Evolutionary conservation across 35 echinoderm and acorn worm genomes (phyloP).

Genomic region (Holothuria glaberrima): DNA sequence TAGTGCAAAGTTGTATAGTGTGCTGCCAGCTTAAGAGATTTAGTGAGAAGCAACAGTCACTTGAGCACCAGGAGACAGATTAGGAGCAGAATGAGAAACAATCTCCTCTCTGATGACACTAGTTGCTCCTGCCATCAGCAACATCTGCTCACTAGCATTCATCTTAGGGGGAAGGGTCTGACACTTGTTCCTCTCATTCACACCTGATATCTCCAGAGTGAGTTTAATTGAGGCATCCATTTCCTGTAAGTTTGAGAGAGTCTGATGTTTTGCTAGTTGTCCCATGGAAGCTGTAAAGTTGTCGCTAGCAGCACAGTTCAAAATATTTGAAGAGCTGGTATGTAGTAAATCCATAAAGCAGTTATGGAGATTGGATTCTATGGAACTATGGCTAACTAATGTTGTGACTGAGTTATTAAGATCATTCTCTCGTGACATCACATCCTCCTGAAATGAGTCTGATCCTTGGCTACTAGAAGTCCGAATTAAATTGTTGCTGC

Average conservation of each 20-base stretch:
- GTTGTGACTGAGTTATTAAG: slow-evolving; percentile 88
- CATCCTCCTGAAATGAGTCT: slow-evolving; percentile 62
- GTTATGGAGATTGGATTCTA: slow-evolving; percentile 95
- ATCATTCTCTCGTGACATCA: slow-evolving; percentile 66
- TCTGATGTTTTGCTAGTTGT: slow-evolving; percentile 92
- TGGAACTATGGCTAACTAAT: slow-evolving; percentile 87
- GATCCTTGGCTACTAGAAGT: slow-evolving; percentile 82
- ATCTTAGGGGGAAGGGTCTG: slow-evolving; percentile 93
- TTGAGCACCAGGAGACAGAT: slow-evolving; percentile 87
- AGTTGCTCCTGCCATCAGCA: slow-evolving; percentile 71
- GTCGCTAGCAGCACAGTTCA: slow-evolving; percentile 47
- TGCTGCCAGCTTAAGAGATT: not conserved
- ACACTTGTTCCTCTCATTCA: slow-evolving; percentile 85
- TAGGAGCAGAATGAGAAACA: slow-evolving; percentile 94
- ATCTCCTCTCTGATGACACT: slow-evolving; percentile 81
- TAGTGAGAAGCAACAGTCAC: slow-evolving; percentile 40
- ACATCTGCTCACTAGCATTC: slow-evolving; percentile 93
- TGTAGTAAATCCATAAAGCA: slow-evolving; percentile 69
- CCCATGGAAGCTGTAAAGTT: slow-evolving; percentile 53
- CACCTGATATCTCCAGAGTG: slow-evolving; percentile 55
- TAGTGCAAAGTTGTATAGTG: no score
- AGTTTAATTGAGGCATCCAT: slow-evolving; percentile 51
- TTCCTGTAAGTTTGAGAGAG: slow-evolving; percentile 78
- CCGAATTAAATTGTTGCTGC: slow-evolving; percentile 43
- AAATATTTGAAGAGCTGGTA: slow-evolving; percentile 71